These are phyloP conservation scores for Tetragonula carbonaria DNA, from an alignment of 2,888 invertebrate genomes.

Conservation along the genomic window DNA sequence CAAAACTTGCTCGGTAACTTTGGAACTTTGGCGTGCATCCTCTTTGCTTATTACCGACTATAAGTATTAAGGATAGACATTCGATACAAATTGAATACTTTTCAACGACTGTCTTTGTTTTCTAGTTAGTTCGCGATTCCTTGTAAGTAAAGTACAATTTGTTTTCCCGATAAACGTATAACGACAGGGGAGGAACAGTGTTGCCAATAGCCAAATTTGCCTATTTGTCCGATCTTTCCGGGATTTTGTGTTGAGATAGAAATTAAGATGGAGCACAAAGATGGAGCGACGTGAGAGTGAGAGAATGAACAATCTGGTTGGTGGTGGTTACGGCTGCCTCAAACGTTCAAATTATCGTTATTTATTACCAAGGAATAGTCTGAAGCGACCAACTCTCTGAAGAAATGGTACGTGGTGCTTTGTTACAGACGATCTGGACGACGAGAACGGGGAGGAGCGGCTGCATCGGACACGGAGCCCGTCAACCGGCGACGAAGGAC, in stretches of 20 bases:
- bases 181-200: too few relatives aligned
- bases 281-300: too few relatives aligned
- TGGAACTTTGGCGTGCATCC: neutral
- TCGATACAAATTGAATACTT: neutral
- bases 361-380: neutral
- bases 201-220: too few relatives aligned
- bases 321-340: too few relatives aligned
- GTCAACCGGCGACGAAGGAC: conserved; percentile 80
- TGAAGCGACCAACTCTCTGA: neutral
- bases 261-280: too few relatives aligned
- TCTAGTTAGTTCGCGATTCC: too few relatives aligned
- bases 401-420: neutral
- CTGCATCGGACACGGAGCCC: conserved; percentile 80
- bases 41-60: neutral
- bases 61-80: neutral
- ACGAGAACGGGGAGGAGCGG: conserved; percentile 80
- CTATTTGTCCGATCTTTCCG: too few relatives aligned
- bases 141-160: too few relatives aligned
- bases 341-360: too few relatives aligned
- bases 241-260: too few relatives aligned
- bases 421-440: conserved; percentile 80
- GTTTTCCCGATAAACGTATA: too few relatives aligned
- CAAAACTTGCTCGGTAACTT: neutral
- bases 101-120: neutral
- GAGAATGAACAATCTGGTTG: too few relatives aligned